Base-by-base conservation (phyloP, 1,140 invertebrate genomes). In the Panagrolaimus sp. region DNA sequence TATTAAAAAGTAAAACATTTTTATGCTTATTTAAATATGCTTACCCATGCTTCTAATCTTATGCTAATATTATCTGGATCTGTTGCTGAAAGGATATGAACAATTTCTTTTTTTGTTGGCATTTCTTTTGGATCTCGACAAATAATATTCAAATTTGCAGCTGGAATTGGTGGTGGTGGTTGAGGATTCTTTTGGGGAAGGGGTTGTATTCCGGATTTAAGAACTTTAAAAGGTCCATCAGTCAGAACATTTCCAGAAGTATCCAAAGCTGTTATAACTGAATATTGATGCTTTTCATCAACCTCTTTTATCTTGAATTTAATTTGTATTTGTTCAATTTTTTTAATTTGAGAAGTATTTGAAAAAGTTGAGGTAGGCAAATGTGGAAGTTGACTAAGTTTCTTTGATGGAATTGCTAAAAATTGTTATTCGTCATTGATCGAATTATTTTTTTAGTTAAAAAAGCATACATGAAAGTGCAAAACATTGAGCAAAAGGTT, bases 51-150 rank as follows among this genome's bases (percentile, higher is more conserved):
- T 45, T 55, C 45, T 32, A 71, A 48, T 46, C 70, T 17, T 17
- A 71, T 70, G 38, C 58, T 64, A 63, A 71, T 68, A 46, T 67
- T 67, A 15, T 71, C 70, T 0, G 70, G 70, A 38, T 71, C 70
- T 10, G 55, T 43, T 45, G 70, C 70, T 44, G 66, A 71, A 63
- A 71, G 26, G 1, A 71, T 67, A 46, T 15, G n/a, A 65, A 71
- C 55, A 17, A 58, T 28, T 17, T 58, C 52, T 17, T 58, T 58
- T 14, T 58, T 58, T 0, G 15, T 58, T 17, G 52, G 52, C 52
- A 58, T 58, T 58, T 58, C 52, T 14, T 58, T 58, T 28, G 52
- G 52, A 58, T 58, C 52, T 21, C 52, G 52, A 14, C 52, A 58
- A 0, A 28, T 21, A 58, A 58, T 58, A 26, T 58, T 58, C 52